Evolutionary conservation across 2,797 vertebrate species (phyloP).

Genomic region (Tadarida brasiliensis): DNA sequence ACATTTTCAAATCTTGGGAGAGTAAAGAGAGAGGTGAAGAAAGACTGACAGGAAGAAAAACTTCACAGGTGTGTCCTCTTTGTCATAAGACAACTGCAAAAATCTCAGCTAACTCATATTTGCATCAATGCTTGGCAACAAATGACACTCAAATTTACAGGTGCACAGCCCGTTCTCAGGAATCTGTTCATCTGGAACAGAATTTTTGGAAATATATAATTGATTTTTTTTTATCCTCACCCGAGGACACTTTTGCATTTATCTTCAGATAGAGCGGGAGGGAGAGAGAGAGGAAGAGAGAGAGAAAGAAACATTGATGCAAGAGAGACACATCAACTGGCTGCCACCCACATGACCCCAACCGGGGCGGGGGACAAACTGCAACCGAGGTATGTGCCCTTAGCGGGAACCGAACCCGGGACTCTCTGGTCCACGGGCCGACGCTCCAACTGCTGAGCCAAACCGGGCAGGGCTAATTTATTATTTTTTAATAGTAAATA

Average conservation of each 20-base stretch:
- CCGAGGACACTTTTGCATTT: no score
- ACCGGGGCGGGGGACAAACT: no score
- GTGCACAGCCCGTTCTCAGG: conserved; percentile 66
- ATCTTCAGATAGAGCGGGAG: no score
- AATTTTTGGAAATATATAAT: not conserved
- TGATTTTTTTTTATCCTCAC: not conserved
- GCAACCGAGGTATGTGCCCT: no score
- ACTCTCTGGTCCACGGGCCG: no score
- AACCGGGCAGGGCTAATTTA: no score
- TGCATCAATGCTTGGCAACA: conserved; percentile 76
- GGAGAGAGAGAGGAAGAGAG: no score
- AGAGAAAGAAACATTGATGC: no score
- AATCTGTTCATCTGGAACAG: not conserved
- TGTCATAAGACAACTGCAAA: conserved; percentile 94
- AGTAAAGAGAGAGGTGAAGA: conserved; percentile 93
- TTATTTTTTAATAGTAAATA: not conserved
- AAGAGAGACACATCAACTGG: no score
- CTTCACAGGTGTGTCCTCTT: conserved; percentile 94
- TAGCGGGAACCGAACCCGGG: no score
- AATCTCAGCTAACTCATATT: conserved; percentile 94
- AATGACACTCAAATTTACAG: conserved; percentile 83
- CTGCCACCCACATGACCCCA: no score
- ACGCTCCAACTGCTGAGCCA: no score
- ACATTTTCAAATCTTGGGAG: conserved; percentile 94
- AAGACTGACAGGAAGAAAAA: conserved; percentile 94